Conservation (phyloP, 2,888 invertebrate species). For the Himalopsyche anomala region DNA sequence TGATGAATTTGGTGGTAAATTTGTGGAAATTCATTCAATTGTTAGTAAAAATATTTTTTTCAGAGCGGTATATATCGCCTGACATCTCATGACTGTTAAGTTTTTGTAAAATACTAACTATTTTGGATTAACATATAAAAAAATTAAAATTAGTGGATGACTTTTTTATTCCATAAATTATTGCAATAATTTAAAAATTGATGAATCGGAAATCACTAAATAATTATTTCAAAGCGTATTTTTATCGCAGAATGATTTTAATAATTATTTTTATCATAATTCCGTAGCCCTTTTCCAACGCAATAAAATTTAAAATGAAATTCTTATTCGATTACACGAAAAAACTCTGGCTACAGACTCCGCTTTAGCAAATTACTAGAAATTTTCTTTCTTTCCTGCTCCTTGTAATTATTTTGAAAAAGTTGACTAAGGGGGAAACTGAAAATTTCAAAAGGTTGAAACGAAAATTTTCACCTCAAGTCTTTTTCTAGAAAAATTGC, state of each 20-base stretch:
- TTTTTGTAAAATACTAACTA: too few species aligned
- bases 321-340: constrained; percentile 3
- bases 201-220: neutral
- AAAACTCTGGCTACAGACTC: constrained; percentile 13
- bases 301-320: constrained; percentile 11
- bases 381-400: constrained; percentile 27
- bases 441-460: constrained; percentile 31
- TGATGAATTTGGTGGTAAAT: too few species aligned
- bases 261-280: neutral
- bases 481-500: neutral
- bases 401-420: constrained; percentile 35
- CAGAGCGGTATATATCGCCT: too few species aligned
- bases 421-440: constrained; percentile 31
- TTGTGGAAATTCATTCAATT: too few species aligned
- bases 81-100: too few species aligned
- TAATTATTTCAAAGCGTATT: neutral
- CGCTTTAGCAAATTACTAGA: constrained; percentile 17
- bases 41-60: too few species aligned
- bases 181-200: neutral
- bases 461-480: neutral
- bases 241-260: constrained; percentile 8
- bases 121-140: too few species aligned
- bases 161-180: too few species aligned
- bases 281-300: neutral
- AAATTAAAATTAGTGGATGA: too few species aligned